Conservation (phyloP, 2,797 vertebrate species). For the Octomys mimax region DNA sequence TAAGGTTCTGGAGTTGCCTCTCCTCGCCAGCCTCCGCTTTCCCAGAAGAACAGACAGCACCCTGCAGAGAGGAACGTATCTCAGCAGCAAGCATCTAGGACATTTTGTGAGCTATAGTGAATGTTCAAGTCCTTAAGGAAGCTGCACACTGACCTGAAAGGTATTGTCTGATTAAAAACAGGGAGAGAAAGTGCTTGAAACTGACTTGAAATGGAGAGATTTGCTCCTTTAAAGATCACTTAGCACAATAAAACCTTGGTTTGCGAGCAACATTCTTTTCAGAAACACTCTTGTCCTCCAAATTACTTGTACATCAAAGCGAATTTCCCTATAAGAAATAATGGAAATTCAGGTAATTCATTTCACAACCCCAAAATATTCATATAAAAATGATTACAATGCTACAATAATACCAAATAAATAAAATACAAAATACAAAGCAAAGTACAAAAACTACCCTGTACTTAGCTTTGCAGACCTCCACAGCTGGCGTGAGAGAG, state of each 20-base stretch:
- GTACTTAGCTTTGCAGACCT: neutral
- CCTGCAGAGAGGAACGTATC: rapidly evolving
- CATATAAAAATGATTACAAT: neutral
- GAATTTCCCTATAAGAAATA: neutral
- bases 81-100: neutral
- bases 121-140: neutral
- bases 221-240: neutral
- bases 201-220: neutral
- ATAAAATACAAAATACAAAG: neutral
- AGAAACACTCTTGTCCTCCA: neutral
- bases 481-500: neutral
- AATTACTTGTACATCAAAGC: neutral
- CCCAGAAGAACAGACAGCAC: neutral
- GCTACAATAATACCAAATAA: neutral
- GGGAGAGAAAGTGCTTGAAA: rapidly evolving
- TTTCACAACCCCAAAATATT: neutral
- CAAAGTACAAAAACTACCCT: neutral
- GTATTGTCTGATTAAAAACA: neutral
- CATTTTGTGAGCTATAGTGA: neutral
- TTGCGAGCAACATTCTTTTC: neutral
- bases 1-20: neutral
- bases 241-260: neutral
- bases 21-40: neutral
- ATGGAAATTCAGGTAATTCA: neutral
- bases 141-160: neutral